Percentiles rank a stretch among this genome's conserved stretches.
These are phyloP conservation scores for Iselma pallidipennis DNA, from an alignment of 2,888 invertebrate genomes.

Conservation along the genomic window DNA sequence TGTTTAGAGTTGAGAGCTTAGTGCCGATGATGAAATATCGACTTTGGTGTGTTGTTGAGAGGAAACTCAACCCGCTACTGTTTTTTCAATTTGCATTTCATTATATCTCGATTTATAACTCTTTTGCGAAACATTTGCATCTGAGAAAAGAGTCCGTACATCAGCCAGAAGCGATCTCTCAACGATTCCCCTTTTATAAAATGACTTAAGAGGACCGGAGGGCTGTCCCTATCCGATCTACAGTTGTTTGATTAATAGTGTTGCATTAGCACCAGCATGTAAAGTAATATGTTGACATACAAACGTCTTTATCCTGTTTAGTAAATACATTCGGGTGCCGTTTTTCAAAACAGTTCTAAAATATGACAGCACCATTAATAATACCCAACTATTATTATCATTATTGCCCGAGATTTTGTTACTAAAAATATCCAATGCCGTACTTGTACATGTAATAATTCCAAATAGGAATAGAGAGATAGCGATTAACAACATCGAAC, in stretches of 20 bases:
- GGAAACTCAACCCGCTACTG: conserved; percentile 25
- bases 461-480: conserved; percentile 16
- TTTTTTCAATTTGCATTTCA: conserved; percentile 28
- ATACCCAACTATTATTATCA: background rate
- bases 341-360: conserved; percentile 7
- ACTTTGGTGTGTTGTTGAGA: conserved; percentile 16
- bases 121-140: conserved; percentile 18
- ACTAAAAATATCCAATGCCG: conserved; percentile 6
- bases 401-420: conserved; percentile 1
- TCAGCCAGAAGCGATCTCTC: background rate
- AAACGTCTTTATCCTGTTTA: conserved; percentile 3
- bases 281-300: conserved; percentile 8
- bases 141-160: background rate
- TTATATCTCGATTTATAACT: conserved; percentile 23
- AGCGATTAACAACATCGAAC: conserved; percentile 36
- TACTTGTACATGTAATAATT: conserved; percentile 7
- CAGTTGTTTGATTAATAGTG: conserved; percentile 2
- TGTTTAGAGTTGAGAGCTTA: conserved; percentile 12
- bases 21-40: conserved; percentile 22
- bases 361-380: conserved; percentile 6
- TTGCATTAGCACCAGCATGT: conserved; percentile 5
- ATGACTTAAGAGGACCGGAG: background rate
- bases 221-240: background rate
- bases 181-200: background rate
- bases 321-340: background rate